phyloP scores from a whole-genome alignment of 2,797 vertebrate genomes.

The Bovichtus diacanthus region DNA sequence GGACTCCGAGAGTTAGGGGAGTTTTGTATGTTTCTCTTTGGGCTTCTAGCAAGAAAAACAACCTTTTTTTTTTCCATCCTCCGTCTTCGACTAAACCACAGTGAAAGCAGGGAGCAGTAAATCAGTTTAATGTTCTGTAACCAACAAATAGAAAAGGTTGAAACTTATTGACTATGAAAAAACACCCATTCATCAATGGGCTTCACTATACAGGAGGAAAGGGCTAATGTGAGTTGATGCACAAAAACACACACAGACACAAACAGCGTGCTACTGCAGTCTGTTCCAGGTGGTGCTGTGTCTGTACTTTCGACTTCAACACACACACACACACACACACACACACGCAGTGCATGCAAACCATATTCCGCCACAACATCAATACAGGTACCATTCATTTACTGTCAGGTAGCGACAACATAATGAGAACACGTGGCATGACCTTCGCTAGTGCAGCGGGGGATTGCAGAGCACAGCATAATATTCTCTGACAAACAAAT shows the following conservation, averaged over 20 bases:
- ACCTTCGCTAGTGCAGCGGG: slow-evolving; percentile 52
- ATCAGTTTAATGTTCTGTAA: slow-evolving; percentile 27
- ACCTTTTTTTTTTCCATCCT: not conserved
- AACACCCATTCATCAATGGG: slow-evolving; percentile 25
- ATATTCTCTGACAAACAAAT: slow-evolving; percentile 57
- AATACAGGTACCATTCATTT: slow-evolving; percentile 61
- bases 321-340: slow-evolving; percentile 19
- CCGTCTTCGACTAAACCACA: slow-evolving; percentile 22
- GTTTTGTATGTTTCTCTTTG: not conserved
- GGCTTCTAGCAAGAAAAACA: not conserved
- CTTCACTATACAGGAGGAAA: slow-evolving; percentile 20
- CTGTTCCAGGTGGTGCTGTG: slow-evolving; percentile 7
- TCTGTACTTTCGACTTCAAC: slow-evolving; percentile 3
- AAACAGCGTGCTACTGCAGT: not conserved
- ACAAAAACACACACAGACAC: not conserved
- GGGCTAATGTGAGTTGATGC: not conserved
- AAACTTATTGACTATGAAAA: slow-evolving; percentile 36
- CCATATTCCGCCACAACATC: slow-evolving; percentile 31
- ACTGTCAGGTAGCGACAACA: slow-evolving; percentile 58
- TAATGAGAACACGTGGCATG: slow-evolving; percentile 69
- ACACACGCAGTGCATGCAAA: slow-evolving; percentile 3
- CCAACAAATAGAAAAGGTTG: slow-evolving; percentile 41
- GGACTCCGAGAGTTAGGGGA: not conserved
- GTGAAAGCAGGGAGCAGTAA: slow-evolving; percentile 20
- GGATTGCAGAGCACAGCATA: slow-evolving; percentile 44